Evolutionary conservation across 2,888 invertebrate species (phyloP).

Genomic region (Bruchidius siliquastri): DNA sequence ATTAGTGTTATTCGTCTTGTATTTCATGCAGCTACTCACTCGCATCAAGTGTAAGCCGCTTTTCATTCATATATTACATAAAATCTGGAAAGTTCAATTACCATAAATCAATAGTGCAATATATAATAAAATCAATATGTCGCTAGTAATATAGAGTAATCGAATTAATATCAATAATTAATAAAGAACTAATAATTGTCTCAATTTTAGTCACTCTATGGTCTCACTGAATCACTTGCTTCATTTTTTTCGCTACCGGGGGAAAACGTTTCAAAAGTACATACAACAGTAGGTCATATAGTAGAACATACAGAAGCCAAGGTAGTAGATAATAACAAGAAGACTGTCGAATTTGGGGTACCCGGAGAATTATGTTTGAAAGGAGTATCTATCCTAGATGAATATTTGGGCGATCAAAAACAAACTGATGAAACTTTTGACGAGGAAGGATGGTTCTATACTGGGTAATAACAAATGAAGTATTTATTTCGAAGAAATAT

Average conservation of each 20-base stretch:
- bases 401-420: constrained; percentile 75
- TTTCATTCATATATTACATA: too few species aligned
- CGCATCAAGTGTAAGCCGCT: too few species aligned
- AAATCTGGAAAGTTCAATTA: too few species aligned
- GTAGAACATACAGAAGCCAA: constrained; percentile 57
- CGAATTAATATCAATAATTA: too few species aligned
- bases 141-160: too few species aligned
- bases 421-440: constrained; percentile 66
- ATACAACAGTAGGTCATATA: constrained; percentile 54
- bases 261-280: constrained; percentile 46
- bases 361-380: constrained; percentile 72
- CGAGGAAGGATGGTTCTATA: constrained; percentile 71
- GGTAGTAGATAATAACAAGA: constrained; percentile 62
- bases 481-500: too few species aligned
- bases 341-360: constrained; percentile 63
- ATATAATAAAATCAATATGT: too few species aligned
- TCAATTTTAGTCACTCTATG: constrained; percentile 53
- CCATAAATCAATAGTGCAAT: too few species aligned
- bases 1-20: too few species aligned
- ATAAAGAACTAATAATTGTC: neutral
- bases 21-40: too few species aligned
- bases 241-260: constrained; percentile 50
- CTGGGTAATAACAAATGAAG: constrained; percentile 55
- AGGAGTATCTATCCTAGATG: constrained; percentile 73
- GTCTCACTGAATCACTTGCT: constrained; percentile 57